Evolutionary conservation across 2,888 invertebrate species (phyloP), one percentile per base, ranked within the genome.

Genomic region (Acronicta leporina): DNA sequence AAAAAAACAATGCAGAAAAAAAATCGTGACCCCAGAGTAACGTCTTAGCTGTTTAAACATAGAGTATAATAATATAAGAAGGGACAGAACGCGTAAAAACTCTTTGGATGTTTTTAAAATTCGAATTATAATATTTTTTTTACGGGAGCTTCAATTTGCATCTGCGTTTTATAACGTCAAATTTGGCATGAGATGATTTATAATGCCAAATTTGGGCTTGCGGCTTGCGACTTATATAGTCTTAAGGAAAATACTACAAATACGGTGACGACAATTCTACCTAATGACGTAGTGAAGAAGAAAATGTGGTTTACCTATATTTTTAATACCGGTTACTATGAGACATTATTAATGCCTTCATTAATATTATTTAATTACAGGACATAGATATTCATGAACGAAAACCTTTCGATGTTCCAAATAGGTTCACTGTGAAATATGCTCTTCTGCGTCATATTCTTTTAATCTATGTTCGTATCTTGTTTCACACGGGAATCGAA

Each of bases 401-500:
- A 5, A 27, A 27, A 27, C 5, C 7, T 16, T 42, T 20, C 10
- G 10, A 15, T 20, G 11, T 43, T n/a, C 2, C 0, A 38, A 38
- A 35, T 13, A 5, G 13, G 38, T n/a, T n/a, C 6, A n/a, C n/a
- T 38, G 7, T n/a, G 6, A n/a, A 5, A 6, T 38, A n/a, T 43
- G 59, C 65, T 20, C 40, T 20, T 74, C 71, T 71, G 10, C 49
- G 8, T 61, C 16, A 27, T 46, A 47, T 10, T 33, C 27, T 41
- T 62, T 14, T 60, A 49, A 50, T 84, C 87, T 87, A 69, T 75
- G 81, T 56, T 50, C 44, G 55, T 50, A 14, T 74, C 71, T 73
- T 77, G 72, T 83, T 94, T 94, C 94, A 91, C 94, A 94, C 93
- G 94, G 94, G 94, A 94, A 94, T 88, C 84, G 73, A 86, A 81